Percentiles rank a stretch among this genome's conserved stretches.
Conservation (phyloP, 2,113 vertebrate genomes). For the Calidris pugnax region DNA sequence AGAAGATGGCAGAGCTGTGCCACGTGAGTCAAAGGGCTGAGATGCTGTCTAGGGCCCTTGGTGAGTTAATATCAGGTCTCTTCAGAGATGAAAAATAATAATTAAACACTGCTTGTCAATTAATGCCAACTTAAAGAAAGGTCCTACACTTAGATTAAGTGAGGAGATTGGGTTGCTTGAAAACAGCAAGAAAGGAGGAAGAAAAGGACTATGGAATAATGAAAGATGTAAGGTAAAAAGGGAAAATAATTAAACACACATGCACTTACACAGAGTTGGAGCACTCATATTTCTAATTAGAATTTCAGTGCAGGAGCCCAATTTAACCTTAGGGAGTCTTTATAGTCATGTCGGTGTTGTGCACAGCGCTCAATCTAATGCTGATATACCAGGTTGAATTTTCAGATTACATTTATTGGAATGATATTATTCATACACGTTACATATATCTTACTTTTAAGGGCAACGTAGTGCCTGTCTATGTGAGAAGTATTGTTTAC, state of each 20-base stretch:
- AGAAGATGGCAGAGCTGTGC: conserved; percentile 70
- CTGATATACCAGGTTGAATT: conserved; percentile 65
- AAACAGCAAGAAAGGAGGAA: conserved; percentile 79
- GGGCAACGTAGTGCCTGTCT: conserved; percentile 19
- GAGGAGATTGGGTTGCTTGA: conserved; percentile 72
- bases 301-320: conserved; percentile 78
- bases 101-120: conserved; percentile 82
- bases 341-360: conserved; percentile 74
- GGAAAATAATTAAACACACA: conserved; percentile 79
- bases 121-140: conserved; percentile 79
- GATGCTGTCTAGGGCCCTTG: conserved; percentile 55
- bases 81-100: conserved; percentile 81
- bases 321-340: conserved; percentile 82
- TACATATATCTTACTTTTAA: conserved; percentile 61
- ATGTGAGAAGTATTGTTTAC: conserved; percentile 40
- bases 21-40: conserved; percentile 57
- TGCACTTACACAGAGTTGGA: conserved; percentile 72
- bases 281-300: conserved; percentile 81
- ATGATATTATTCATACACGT: conserved; percentile 40
- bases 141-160: conserved; percentile 75
- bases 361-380: conserved; percentile 69
- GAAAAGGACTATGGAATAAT: conserved; percentile 71
- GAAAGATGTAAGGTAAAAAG: conserved; percentile 73
- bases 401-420: conserved; percentile 58
- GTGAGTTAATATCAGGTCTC: conserved; percentile 77